Conservation (phyloP, 35 echinoderm and acorn worm genomes). For the Lytechinus pictus region DNA sequence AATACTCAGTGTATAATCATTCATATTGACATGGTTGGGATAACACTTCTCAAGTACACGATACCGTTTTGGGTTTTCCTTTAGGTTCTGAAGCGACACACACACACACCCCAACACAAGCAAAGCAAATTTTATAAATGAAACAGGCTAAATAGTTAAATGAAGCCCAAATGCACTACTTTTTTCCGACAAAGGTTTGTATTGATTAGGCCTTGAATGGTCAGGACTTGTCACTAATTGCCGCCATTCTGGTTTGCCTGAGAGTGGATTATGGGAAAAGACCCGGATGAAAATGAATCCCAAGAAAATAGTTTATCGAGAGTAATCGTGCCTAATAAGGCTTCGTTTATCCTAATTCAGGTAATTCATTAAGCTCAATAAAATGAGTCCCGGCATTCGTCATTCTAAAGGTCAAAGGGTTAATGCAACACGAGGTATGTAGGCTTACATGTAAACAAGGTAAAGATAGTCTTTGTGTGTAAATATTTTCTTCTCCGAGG, state of each 20-base stretch:
- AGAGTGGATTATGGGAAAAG: not conserved
- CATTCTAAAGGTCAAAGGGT: not conserved
- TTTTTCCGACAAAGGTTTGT: not conserved
- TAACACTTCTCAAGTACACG: too few species aligned
- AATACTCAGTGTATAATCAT: too few species aligned
- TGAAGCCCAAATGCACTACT: not conserved
- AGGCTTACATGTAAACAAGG: not conserved
- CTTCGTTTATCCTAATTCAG: not conserved
- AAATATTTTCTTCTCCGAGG: too few species aligned
- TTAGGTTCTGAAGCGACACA: not conserved
- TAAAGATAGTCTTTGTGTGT: not conserved
- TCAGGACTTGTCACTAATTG: not conserved
- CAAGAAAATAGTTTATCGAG: not conserved
- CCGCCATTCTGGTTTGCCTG: conserved; percentile 28
- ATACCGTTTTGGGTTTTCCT: not conserved
- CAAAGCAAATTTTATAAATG: not conserved
- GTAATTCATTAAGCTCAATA: conserved; percentile 22
- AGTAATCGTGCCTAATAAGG: conserved; percentile 6
- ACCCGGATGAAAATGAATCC: not conserved
- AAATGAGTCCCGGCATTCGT: not conserved
- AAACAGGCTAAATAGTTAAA: not conserved
- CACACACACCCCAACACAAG: not conserved
- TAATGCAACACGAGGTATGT: not conserved
- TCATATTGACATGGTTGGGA: too few species aligned
- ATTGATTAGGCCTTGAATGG: not conserved